phyloP scores from a whole-genome alignment of 1,140 invertebrate genomes.

The Drosophila baimaii region DNA sequence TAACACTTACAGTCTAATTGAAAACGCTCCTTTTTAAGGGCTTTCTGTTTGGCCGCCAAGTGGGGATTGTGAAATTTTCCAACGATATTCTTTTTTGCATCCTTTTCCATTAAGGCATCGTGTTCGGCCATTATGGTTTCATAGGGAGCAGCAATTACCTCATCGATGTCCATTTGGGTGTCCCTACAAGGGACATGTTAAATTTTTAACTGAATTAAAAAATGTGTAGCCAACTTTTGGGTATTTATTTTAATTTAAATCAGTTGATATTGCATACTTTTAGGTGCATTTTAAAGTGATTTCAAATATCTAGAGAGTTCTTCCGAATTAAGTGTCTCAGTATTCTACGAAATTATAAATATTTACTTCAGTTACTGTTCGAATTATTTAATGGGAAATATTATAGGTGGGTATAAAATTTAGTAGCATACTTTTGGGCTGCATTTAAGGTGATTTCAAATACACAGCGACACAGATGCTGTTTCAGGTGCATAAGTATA shows the following conservation, averaged over 20 bases:
- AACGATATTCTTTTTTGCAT: constrained; percentile 5
- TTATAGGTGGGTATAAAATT: too few species aligned
- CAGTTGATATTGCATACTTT: background rate
- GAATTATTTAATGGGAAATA: too few species aligned
- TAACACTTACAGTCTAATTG: constrained; percentile 24
- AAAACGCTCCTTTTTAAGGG: constrained; percentile 5
- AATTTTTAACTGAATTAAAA: background rate
- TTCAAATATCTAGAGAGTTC: background rate
- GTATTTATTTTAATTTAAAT: background rate
- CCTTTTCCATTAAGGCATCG: background rate
- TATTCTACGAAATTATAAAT: too few species aligned
- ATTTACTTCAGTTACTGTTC: too few species aligned
- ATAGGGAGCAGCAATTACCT: constrained; percentile 30
- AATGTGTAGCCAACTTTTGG: too few species aligned
- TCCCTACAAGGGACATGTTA: constrained; percentile 27
- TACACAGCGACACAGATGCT: too few species aligned
- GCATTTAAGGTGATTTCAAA: too few species aligned
- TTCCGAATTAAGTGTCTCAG: too few species aligned
- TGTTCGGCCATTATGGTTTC: constrained; percentile 8
- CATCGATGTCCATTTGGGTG: constrained; percentile 46
- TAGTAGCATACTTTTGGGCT: too few species aligned
- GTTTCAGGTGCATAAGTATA: too few species aligned
- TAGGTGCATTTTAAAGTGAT: background rate
- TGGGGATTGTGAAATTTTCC: constrained; percentile 1
- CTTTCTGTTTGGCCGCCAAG: background rate